Evolutionary conservation across 35 echinoderm and acorn worm genomes (phyloP), one percentile per base, ranked within the genome.

Genomic region (Heliocidaris erythrogramma): DNA sequence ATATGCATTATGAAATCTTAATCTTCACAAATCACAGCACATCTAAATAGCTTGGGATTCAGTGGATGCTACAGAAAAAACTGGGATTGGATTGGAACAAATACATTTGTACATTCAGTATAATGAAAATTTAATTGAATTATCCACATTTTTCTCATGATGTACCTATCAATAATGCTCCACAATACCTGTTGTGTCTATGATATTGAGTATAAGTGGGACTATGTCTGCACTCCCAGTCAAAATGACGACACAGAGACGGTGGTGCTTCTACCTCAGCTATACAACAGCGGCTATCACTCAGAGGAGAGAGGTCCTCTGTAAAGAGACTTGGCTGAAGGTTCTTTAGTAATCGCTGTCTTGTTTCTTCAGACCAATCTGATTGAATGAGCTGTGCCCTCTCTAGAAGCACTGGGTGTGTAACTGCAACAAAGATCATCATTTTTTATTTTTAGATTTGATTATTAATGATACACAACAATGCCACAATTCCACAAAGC

Each of bases 191-290:
- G 32, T 95, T 95, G 11, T 49, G 12, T 60, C 96, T 96, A 86
- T 95, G 88, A 18, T 96, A 94, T 8, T 92, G 47, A 60, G 94
- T 94, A 61, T 90, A 96, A 14, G 96, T 95, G 48, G 96, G 94
- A 86, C 94, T 93, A 60, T 95, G 90, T 30, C 91, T 96, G 78
- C 96, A 96, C 7, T 95, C 94, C 96, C 96, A 96, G 47, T 65
- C 59, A 31, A 93, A 35, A 35, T 96, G n/a, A n/a, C 85, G 30
- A 24, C 95, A 95, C 17, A 95, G 88, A 17, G 48, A 35, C 5
- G 27, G 16, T 47, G 95, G 95, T 9, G 95, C 88, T 61, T 90
- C 60, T 31, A 96, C 87, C 24, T 96, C 89, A 88, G 94, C 94
- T 86, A 96, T 61, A 18, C 90, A 30, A 65, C 96, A 96, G 5